Evolutionary conservation across 2,113 vertebrate genomes (phyloP), one percentile per base, ranked within the genome.

Genomic region (Electrona antarctica): DNA sequence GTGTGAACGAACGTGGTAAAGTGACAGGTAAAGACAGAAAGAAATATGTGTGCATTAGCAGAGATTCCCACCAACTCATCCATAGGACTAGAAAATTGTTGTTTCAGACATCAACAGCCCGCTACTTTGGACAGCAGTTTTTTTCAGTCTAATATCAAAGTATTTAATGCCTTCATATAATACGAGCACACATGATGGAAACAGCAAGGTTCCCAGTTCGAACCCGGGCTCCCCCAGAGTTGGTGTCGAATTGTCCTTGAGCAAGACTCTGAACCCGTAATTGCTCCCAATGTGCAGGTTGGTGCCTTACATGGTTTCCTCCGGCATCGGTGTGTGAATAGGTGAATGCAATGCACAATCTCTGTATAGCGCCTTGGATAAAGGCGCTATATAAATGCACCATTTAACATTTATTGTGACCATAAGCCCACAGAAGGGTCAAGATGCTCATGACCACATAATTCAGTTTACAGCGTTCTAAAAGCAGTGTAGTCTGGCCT

Each of bases 21-120:
- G 33, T 41, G 77, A 84, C 66, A 8, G 52, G 73, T 8, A 47
- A 50, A 28, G 50, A 48, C 45, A 21, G 47, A 45, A 60, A 74
- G 66, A 60, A 7, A 41, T 64, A 65, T 51, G 68, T 57, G 52
- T 13, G 29, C n/a, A 9, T 64, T 47, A 67, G 60, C 46, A 3
- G 6, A 71, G 45, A 73, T 58, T 15, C 33, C 63, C 41, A 52
- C 71, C 62, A 69, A 81, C 70, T 55, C 54, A 28, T 21, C 69
- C 76, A 69, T 41, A 6, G 33, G 33, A 41, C 33, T 41, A 41
- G 33, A 41, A 41, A 3, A 2, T 41, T 41, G 33, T 41, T 41
- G 49, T 71, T 78, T 57, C 60, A 73, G 61, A 60, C 56, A 41
- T 66, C 45, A 55, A 71, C 11, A 69, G 64, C 45, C 67, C 7